Evolutionary conservation across 2,888 invertebrate genomes (phyloP).

Genomic region (Drosophila seclusa): DNA sequence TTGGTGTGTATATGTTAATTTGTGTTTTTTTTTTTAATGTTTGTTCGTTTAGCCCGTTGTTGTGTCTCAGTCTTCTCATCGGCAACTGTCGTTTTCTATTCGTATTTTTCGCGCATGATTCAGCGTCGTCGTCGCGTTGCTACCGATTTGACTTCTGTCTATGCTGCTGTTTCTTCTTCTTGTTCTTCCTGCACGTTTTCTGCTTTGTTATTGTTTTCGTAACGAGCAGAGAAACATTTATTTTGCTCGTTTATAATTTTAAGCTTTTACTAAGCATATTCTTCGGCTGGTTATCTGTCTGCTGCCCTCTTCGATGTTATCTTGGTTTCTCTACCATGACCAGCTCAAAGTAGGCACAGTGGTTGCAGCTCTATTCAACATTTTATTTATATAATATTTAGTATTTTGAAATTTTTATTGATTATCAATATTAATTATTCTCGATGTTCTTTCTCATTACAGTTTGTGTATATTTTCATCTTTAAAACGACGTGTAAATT

Average conservation of each 20-base stretch:
- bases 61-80: constrained; percentile 26
- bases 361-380: constrained; percentile 23
- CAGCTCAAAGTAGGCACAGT: constrained; percentile 72
- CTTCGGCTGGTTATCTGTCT: constrained; percentile 50
- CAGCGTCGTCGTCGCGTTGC: constrained; percentile 52
- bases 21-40: constrained; percentile 50
- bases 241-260: constrained; percentile 53
- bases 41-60: constrained; percentile 16
- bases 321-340: constrained; percentile 67
- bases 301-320: constrained; percentile 46
- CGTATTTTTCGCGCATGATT: constrained; percentile 72
- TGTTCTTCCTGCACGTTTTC: constrained; percentile 43
- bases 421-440: constrained; percentile 1
- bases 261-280: constrained; percentile 47
- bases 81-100: constrained; percentile 50
- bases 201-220: constrained; percentile 68
- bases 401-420: background rate
- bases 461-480: constrained; percentile 81
- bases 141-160: constrained; percentile 20
- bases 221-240: constrained; percentile 35
- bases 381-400: background rate
- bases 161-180: constrained; percentile 26
- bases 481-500: constrained; percentile 78
- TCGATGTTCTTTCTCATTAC: constrained; percentile 52
- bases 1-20: constrained; percentile 64